Evolutionary conservation across 2,888 invertebrate species (phyloP).

Genomic region (Tuta absoluta): DNA sequence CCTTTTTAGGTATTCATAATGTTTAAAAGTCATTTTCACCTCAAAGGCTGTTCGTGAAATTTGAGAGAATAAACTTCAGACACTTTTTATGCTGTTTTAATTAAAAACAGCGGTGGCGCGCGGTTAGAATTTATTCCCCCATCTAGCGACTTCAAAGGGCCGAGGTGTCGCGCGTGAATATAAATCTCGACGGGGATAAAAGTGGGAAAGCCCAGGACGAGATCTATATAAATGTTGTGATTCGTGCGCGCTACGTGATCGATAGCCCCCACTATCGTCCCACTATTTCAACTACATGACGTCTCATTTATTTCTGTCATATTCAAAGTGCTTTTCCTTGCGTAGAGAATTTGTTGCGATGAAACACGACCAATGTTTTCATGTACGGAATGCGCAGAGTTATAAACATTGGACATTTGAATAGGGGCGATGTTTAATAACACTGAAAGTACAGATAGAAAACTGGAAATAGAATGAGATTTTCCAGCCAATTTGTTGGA

Average conservation of each 20-base stretch:
- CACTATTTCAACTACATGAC: conserved; percentile 70
- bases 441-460: conserved; percentile 45
- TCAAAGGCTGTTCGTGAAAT: conserved; percentile 17
- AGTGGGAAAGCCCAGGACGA: conserved; percentile 60
- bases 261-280: conserved; percentile 65
- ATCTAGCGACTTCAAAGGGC: conserved; percentile 74
- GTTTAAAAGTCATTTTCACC: conserved; percentile 21
- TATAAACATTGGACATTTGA: conserved; percentile 40
- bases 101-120: conserved; percentile 68
- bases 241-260: conserved; percentile 67
- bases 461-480: conserved; percentile 29
- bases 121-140: conserved; percentile 69
- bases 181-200: conserved; percentile 72
- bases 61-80: conserved; percentile 38
- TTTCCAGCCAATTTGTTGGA: conserved; percentile 37
- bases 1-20: conserved; percentile 24
- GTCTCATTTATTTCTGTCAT: conserved; percentile 71
- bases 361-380: conserved; percentile 45
- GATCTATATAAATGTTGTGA: conserved; percentile 74
- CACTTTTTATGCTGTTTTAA: conserved; percentile 70
- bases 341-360: conserved; percentile 50
- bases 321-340: conserved; percentile 59
- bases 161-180: conserved; percentile 70
- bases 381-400: conserved; percentile 47
- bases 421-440: conserved; percentile 42